Percentiles rank a stretch among this genome's conserved stretches.
Evolutionary conservation across 2,888 invertebrate genomes (phyloP).

Genomic region (Alsophila aescularia): DNA sequence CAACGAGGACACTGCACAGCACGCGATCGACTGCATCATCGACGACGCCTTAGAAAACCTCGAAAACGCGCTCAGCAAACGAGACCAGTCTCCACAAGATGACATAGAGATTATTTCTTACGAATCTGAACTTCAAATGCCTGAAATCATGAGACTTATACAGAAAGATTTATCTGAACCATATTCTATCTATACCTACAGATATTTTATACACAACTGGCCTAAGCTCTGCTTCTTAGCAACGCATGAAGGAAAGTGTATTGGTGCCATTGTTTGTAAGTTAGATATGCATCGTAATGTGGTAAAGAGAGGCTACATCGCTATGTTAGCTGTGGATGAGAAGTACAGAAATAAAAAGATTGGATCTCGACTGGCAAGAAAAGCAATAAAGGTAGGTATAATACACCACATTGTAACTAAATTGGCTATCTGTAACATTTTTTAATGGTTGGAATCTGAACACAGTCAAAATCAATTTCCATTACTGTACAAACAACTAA

Average conservation of each 20-base stretch:
- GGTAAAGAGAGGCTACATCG: constrained; percentile 98
- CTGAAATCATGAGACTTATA: constrained; percentile 99
- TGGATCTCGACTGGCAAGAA: constrained; percentile 92
- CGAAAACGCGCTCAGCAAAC: constrained; percentile 51
- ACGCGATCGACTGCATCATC: constrained; percentile 49
- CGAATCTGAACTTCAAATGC: constrained; percentile 98
- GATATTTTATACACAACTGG: constrained; percentile 99
- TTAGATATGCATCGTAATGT: constrained; percentile 96
- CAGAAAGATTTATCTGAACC: constrained; percentile 99
- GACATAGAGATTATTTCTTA: constrained; percentile 85
- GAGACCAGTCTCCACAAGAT: constrained; percentile 56
- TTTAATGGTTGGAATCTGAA: too few relatives aligned
- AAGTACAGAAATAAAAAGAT: constrained; percentile 97
- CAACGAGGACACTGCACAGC: constrained; percentile 44
- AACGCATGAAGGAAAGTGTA: constrained; percentile 93
- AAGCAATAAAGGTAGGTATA: constrained; percentile 88
- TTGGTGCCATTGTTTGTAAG: constrained; percentile 99
- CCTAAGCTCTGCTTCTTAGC: constrained; percentile 99
- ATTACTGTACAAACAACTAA: too few relatives aligned
- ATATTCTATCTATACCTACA: constrained; percentile 99
- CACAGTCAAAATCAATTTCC: too few relatives aligned
- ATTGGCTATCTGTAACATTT: too few relatives aligned
- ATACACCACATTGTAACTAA: too few relatives aligned
- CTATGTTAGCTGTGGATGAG: constrained; percentile 99
- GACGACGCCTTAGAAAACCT: constrained; percentile 55